These are phyloP conservation scores for Theristicus caerulescens DNA, from an alignment of 2,113 vertebrate species.

Conservation along the genomic window DNA sequence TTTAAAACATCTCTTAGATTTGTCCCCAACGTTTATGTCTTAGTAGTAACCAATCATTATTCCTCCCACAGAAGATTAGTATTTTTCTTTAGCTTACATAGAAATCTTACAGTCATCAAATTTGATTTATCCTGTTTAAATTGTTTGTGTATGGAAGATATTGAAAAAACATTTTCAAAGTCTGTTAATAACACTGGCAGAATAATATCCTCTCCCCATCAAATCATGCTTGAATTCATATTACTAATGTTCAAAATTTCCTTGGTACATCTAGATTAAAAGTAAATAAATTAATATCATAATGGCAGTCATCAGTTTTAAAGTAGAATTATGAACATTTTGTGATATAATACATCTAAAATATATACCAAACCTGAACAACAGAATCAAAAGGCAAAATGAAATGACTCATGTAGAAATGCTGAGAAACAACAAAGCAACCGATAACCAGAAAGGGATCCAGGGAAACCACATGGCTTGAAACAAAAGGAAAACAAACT, in stretches of 20 bases:
- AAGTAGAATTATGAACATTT: background rate
- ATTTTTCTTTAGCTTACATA: background rate
- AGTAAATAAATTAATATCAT: background rate
- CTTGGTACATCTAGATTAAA: background rate
- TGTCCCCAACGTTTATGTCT: background rate
- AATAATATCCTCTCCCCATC: background rate
- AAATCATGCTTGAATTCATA: background rate
- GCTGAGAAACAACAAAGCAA: slow-evolving; percentile 5
- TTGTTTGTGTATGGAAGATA: background rate
- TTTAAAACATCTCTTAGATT: background rate
- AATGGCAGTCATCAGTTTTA: background rate
- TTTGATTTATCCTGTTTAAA: background rate
- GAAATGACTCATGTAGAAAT: background rate
- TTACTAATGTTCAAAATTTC: background rate
- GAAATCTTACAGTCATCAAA: background rate
- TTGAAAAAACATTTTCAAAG: background rate
- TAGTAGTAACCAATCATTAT: background rate
- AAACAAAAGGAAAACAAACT: background rate
- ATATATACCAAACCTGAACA: background rate
- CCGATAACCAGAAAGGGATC: background rate
- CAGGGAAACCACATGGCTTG: background rate
- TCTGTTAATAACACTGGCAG: background rate
- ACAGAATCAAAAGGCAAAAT: background rate
- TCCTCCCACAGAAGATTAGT: background rate
- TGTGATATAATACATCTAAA: background rate